Evolutionary conservation across 2,113 vertebrate genomes (phyloP).

Genomic region (Oncorhynchus tshawytscha): DNA sequence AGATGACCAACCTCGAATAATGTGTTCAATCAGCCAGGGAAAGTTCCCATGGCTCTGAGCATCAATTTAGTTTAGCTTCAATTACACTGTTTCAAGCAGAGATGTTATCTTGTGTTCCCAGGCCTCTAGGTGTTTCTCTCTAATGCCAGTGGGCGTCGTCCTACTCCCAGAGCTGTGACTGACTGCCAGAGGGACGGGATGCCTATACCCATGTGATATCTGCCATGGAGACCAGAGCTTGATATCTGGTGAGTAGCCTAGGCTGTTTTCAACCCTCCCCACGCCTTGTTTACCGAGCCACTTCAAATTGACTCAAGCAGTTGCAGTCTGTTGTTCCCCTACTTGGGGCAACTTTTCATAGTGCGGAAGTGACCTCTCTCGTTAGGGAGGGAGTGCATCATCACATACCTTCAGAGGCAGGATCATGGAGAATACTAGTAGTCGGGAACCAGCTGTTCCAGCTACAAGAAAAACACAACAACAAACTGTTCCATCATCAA

Average conservation of each 20-base stretch:
- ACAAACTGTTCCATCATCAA: constrained; percentile 31
- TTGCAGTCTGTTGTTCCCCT: constrained; percentile 17
- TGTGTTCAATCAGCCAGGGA: constrained; percentile 14
- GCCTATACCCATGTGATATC: constrained; percentile 64
- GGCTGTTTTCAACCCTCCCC: not conserved
- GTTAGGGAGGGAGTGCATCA: constrained; percentile 30
- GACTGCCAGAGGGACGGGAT: constrained; percentile 38
- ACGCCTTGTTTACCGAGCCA: constrained; percentile 24
- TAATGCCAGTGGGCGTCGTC: constrained; percentile 16
- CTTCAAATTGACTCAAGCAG: constrained; percentile 26
- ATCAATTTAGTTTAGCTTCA: not conserved
- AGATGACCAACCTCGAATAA: constrained; percentile 33
- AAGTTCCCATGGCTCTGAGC: not conserved
- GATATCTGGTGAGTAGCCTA: constrained; percentile 68
- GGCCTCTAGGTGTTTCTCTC: constrained; percentile 45
- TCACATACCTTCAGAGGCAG: constrained; percentile 40
- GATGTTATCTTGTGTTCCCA: constrained; percentile 6
- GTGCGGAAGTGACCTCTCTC: not conserved
- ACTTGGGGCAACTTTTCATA: constrained; percentile 4
- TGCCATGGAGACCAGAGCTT: constrained; percentile 66
- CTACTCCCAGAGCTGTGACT: constrained; percentile 18
- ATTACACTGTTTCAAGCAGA: not conserved
- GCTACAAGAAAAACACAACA: constrained; percentile 9
- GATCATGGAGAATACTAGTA: constrained; percentile 12
- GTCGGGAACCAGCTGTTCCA: not conserved